Conservation (phyloP, 2,113 vertebrate genomes). For the Camelus bactrianus region DNA sequence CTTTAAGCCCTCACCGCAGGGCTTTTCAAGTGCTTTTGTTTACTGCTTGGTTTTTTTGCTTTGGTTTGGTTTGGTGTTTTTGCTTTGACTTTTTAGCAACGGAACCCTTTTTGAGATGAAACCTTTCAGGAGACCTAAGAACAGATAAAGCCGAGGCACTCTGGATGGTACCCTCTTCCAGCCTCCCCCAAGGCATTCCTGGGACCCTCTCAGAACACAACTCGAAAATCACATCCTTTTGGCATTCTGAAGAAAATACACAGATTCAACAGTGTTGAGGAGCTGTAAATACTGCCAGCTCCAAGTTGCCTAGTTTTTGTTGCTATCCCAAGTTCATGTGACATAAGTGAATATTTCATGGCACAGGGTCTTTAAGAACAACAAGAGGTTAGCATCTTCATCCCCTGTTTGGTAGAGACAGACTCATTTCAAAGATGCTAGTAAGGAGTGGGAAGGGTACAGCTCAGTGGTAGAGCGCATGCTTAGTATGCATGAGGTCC, state of each 20-base stretch:
- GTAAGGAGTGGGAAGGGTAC: no score
- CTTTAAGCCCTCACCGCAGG: neutral
- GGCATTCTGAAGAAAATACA: neutral
- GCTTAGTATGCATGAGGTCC: no score
- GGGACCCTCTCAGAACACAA: neutral
- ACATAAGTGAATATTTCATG: neutral
- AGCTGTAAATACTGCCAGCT: fast-evolving
- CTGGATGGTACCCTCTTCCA: no score
- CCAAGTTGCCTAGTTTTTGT: neutral
- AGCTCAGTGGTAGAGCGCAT: no score
- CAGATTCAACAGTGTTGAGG: neutral
- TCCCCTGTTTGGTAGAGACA: neutral
- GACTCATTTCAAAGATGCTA: neutral
- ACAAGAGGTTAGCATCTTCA: neutral
- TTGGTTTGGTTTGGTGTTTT: neutral
- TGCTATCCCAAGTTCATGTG: neutral
- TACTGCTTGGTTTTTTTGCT: no score
- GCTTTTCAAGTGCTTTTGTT: neutral
- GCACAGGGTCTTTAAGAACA: neutral
- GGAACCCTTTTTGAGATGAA: neutral
- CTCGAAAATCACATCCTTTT: neutral
- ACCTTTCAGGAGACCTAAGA: neutral
- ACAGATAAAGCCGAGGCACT: neutral
- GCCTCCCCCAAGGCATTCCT: neutral
- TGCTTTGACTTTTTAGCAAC: neutral